phyloP scores from a whole-genome alignment of 1,140 invertebrate species.

The Aphelenchoides avenae region DNA sequence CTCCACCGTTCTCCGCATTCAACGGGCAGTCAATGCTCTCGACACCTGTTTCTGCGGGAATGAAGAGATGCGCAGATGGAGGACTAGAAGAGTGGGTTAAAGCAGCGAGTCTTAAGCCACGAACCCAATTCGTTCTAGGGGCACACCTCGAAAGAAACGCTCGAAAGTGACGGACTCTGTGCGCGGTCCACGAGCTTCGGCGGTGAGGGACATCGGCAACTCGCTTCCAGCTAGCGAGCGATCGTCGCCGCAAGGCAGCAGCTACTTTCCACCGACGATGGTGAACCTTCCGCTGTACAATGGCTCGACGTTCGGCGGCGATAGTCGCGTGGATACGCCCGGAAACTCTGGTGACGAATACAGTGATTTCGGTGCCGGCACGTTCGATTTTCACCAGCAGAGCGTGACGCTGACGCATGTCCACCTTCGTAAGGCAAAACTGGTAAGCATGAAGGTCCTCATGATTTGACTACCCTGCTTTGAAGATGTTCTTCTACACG shows the following conservation, averaged over 20 bases:
- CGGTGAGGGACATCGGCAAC: constrained; percentile 31
- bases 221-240: constrained; percentile 37
- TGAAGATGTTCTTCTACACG: constrained; percentile 99
- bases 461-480: too few relatives aligned
- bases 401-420: constrained; percentile 78
- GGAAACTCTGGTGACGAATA: constrained; percentile 36
- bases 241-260: constrained; percentile 32
- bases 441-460: too few relatives aligned
- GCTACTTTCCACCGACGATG: constrained; percentile 54
- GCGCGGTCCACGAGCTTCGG: constrained; percentile 44
- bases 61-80: too few relatives aligned
- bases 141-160: constrained; percentile 47
- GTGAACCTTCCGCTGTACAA: constrained; percentile 45
- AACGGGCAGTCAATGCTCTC: too few relatives aligned
- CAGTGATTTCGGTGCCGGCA: constrained; percentile 28
- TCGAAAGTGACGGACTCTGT: constrained; percentile 54
- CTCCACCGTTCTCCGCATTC: too few relatives aligned
- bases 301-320: constrained; percentile 20
- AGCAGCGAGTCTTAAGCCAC: too few relatives aligned
- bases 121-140: constrained; percentile 27
- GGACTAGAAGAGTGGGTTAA: too few relatives aligned
- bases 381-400: constrained; percentile 39
- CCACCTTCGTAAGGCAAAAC: constrained; percentile 98
- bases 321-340: constrained; percentile 39
- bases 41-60: too few relatives aligned